Evolutionary conservation across 2,888 invertebrate species (phyloP).

Genomic region (Caradrina clavipalpis): DNA sequence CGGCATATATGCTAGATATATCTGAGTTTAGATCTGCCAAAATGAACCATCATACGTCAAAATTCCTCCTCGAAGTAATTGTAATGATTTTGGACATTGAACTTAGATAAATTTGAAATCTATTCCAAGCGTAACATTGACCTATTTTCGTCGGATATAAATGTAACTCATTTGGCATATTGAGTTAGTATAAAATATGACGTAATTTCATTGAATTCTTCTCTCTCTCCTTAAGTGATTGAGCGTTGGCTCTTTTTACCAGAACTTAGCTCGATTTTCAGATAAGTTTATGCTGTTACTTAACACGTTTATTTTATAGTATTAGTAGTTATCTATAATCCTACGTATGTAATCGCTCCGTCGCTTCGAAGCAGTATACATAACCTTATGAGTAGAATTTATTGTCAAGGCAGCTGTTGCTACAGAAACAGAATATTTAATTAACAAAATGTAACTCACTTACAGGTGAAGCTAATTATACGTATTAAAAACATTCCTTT

Average conservation of each 20-base stretch:
- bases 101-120: no score
- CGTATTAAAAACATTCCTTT: conserved; percentile 4
- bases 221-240: no score
- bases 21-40: not conserved
- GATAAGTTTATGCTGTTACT: not conserved
- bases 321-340: not conserved
- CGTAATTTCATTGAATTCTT: no score
- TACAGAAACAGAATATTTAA: not conserved
- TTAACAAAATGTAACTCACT: not conserved
- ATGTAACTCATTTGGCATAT: no score
- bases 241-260: no score
- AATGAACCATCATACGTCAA: no score
- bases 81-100: no score
- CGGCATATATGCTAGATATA: not conserved
- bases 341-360: not conserved
- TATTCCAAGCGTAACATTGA: no score
- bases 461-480: conserved; percentile 22
- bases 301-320: not conserved
- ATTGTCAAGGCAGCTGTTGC: conserved; percentile 6
- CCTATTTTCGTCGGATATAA: no score
- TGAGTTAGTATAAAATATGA: no score
- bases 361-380: not conserved
- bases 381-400: not conserved
- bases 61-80: no score
- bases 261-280: no score